Conservation (phyloP, 2,888 invertebrate species). For the Diabrotica balteata region DNA sequence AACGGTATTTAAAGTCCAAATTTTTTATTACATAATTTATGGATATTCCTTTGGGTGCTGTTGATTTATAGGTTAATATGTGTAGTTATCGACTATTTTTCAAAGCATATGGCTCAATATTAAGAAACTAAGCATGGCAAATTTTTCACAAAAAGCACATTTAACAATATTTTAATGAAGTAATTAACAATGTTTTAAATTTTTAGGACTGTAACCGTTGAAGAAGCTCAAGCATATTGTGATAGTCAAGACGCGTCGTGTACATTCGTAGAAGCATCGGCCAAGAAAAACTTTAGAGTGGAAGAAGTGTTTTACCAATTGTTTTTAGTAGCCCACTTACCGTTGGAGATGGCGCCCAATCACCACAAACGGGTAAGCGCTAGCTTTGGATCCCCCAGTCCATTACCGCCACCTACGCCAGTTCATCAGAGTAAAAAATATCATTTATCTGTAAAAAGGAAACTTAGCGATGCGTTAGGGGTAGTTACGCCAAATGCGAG, state of each 20-base stretch:
- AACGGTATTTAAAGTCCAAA: no score
- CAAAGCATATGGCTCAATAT: no score
- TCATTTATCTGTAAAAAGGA: slow-evolving; percentile 80
- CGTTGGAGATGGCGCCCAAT: slow-evolving; percentile 88
- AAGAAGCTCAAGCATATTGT: slow-evolving; percentile 81
- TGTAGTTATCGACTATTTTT: no score
- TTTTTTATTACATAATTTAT: no score
- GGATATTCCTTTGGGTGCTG: no score
- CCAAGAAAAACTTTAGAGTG: slow-evolving; percentile 80
- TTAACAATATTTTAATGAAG: no score
- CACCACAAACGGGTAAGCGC: slow-evolving; percentile 83
- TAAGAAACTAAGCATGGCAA: no score
- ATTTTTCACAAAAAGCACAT: no score
- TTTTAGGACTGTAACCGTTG: slow-evolving; percentile 74
- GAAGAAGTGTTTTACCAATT: slow-evolving; percentile 86
- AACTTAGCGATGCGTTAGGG: slow-evolving; percentile 86
- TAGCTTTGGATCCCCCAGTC: slow-evolving; percentile 79
- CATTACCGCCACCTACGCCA: slow-evolving; percentile 72
- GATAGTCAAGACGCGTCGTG: slow-evolving; percentile 78
- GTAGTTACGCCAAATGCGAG: slow-evolving; percentile 89
- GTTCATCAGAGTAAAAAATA: slow-evolving; percentile 75
- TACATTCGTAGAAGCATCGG: slow-evolving; percentile 83
- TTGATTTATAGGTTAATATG: no score
- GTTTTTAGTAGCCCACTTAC: slow-evolving; percentile 82
- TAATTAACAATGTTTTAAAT: background rate